These are phyloP conservation scores for Idaea dimidiata DNA, from an alignment of 2,888 invertebrate genomes.

Conservation along the genomic window DNA sequence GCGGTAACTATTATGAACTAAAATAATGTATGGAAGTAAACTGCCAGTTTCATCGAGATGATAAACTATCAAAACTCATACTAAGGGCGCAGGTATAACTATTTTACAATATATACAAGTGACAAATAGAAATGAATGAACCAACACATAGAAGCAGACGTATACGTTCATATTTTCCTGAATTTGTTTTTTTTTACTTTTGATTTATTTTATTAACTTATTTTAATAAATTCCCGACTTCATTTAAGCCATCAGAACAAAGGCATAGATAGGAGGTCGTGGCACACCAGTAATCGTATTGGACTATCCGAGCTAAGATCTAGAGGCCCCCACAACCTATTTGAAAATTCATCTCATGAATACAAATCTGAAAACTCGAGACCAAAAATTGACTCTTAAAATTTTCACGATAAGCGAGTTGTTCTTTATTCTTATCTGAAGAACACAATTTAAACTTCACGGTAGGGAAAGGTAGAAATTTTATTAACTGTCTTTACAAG, in stretches of 20 bases:
- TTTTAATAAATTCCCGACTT: too few species aligned
- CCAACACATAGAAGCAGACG: too few species aligned
- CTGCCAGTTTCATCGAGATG: too few species aligned
- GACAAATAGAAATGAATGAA: too few species aligned
- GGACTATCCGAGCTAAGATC: neutral
- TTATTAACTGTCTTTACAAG: neutral
- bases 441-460: neutral
- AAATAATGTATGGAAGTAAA: too few species aligned
- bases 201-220: too few species aligned
- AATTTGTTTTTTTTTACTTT: neutral
- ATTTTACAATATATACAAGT: too few species aligned
- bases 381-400: neutral
- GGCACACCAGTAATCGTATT: neutral
- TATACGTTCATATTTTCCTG: too few species aligned
- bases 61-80: too few species aligned
- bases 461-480: constrained; percentile 1
- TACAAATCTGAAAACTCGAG: neutral
- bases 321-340: neutral
- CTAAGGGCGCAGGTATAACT: too few species aligned
- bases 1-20: too few species aligned
- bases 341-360: constrained; percentile 1
- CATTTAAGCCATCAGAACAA: neutral
- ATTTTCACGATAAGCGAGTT: neutral
- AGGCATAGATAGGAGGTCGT: neutral
- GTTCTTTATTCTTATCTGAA: neutral